A percentile compares a stretch with the other conserved stretches of the same genome.
These are phyloP conservation scores for Hippopotamyrus pictus DNA, from an alignment of 2,797 vertebrate genomes.

Conservation along the genomic window DNA sequence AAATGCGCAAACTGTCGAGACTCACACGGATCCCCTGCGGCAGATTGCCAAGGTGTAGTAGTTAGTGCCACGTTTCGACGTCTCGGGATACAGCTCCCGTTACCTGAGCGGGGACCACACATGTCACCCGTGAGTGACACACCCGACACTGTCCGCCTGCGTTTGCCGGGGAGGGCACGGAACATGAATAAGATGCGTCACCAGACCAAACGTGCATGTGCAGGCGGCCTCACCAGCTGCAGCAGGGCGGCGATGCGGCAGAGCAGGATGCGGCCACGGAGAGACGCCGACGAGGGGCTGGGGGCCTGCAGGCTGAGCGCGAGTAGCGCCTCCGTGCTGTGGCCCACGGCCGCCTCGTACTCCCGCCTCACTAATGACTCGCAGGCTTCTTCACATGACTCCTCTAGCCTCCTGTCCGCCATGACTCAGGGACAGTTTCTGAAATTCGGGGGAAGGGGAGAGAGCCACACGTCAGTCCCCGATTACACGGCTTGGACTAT, in stretches of 20 bases:
- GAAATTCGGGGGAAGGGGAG: neutral
- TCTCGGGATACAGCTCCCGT: neutral
- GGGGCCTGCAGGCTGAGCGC: slow-evolving; percentile 76
- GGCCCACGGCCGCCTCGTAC: slow-evolving; percentile 86
- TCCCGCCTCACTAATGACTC: slow-evolving; percentile 90
- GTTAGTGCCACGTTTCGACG: neutral
- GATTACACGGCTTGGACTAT: neutral
- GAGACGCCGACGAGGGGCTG: slow-evolving; percentile 59
- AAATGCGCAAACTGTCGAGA: neutral
- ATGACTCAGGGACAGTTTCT: slow-evolving; percentile 98
- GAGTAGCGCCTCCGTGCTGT: slow-evolving; percentile 90
- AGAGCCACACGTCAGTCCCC: neutral
- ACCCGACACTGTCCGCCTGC: neutral
- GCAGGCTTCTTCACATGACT: slow-evolving; percentile 99
- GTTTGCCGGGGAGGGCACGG: neutral
- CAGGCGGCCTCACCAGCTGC: slow-evolving; percentile 78
- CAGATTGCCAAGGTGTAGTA: neutral
- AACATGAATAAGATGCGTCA: neutral
- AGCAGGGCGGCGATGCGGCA: slow-evolving; percentile 90
- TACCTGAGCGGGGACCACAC: neutral
- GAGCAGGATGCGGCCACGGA: slow-evolving; percentile 85
- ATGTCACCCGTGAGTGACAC: neutral
- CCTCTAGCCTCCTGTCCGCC: slow-evolving; percentile 99
- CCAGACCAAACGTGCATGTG: neutral
- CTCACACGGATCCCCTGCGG: neutral